phyloP scores from a whole-genome alignment of 2,113 vertebrate species.

The Sander vitreus region DNA sequence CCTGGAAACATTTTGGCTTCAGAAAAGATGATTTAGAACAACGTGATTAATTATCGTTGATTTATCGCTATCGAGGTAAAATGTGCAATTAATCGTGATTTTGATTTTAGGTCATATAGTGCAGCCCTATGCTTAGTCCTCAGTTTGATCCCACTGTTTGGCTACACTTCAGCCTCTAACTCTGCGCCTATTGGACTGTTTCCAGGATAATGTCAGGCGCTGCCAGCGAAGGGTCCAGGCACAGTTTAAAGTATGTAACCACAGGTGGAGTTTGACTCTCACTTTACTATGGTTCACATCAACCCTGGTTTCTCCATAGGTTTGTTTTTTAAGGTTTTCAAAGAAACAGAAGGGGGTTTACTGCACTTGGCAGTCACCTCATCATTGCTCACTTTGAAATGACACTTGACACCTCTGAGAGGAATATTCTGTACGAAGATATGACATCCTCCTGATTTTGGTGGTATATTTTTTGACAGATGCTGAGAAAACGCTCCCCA shows the following conservation, averaged over 20 bases:
- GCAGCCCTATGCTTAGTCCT: constrained; percentile 41
- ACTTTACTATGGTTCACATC: constrained; percentile 64
- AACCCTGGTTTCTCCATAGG: constrained; percentile 46
- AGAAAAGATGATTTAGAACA: no score
- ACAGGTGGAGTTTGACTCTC: constrained; percentile 74
- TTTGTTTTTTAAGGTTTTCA: constrained; percentile 61
- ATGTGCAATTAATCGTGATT: no score
- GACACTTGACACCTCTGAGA: constrained; percentile 63
- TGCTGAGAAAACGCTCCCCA: constrained; percentile 52
- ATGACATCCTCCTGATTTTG: constrained; percentile 51
- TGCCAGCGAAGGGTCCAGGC: constrained; percentile 62
- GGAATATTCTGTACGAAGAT: constrained; percentile 33
- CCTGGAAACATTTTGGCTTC: no score
- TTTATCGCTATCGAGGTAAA: no score
- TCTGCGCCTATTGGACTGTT: constrained; percentile 79
- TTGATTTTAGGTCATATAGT: no score
- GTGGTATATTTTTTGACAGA: constrained; percentile 55
- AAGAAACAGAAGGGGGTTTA: constrained; percentile 61
- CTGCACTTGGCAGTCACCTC: constrained; percentile 57
- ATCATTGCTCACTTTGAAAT: constrained; percentile 62
- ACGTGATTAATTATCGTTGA: no score
- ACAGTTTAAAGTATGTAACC: constrained; percentile 69
- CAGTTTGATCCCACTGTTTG: constrained; percentile 75
- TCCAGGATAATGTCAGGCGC: constrained; percentile 79
- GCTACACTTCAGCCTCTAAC: constrained; percentile 69